Conservation (phyloP, 2,888 invertebrate genomes). For the Chrysolina haemoptera region DNA sequence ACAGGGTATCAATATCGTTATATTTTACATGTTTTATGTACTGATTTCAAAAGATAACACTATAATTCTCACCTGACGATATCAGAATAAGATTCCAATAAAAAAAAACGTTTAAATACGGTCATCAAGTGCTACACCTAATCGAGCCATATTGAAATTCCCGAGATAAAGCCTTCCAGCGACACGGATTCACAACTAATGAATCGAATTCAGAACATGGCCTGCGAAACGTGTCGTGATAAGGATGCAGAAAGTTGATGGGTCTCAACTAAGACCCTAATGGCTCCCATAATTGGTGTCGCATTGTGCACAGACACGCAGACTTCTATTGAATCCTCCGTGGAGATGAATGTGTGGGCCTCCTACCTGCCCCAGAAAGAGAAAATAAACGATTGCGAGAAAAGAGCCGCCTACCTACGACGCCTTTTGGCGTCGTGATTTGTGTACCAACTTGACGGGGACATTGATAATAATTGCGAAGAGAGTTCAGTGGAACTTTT, state of each 20-base stretch:
- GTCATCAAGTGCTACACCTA: too few relatives aligned
- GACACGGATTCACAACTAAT: slow-evolving; percentile 26
- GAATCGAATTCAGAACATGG: slow-evolving; percentile 56
- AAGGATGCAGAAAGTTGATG: slow-evolving; percentile 48
- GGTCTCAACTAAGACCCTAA: slow-evolving; percentile 46
- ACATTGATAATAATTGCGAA: slow-evolving; percentile 49
- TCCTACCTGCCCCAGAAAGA: slow-evolving; percentile 43
- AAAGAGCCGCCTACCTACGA: slow-evolving; percentile 26
- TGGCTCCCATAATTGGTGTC: slow-evolving; percentile 56
- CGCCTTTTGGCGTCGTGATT: slow-evolving; percentile 48
- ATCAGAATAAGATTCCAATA: too few relatives aligned
- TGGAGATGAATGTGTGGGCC: slow-evolving; percentile 51
- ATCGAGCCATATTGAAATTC: too few relatives aligned
- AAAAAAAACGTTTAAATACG: too few relatives aligned
- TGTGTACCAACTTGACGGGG: slow-evolving; percentile 47
- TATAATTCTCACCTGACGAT: too few relatives aligned
- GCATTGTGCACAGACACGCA: slow-evolving; percentile 52
- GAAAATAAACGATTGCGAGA: slow-evolving; percentile 38
- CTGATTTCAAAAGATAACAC: too few relatives aligned
- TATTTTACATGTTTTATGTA: too few relatives aligned
- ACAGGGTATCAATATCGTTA: too few relatives aligned
- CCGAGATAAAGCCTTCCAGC: neutral
- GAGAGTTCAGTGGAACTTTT: slow-evolving; percentile 40
- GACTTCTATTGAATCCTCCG: slow-evolving; percentile 7
- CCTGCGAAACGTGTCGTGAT: slow-evolving; percentile 55